Evolutionary conservation across 2,797 vertebrate species (phyloP).

Genomic region (Margarornis squamiger): DNA sequence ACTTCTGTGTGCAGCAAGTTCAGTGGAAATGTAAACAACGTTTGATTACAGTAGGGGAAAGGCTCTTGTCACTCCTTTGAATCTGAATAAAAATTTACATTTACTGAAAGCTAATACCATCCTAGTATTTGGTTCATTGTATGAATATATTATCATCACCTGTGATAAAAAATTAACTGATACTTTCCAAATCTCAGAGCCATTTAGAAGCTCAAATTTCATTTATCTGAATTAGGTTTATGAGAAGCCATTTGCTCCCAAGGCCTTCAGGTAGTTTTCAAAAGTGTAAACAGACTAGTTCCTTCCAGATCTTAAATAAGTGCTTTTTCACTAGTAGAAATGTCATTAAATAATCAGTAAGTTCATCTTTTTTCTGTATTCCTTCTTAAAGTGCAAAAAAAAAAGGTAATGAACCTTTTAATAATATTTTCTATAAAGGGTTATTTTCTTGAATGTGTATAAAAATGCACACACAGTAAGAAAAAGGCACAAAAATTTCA

Average conservation of each 20-base stretch:
- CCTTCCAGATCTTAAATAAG: neutral
- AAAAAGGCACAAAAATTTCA: neutral
- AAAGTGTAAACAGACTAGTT: neutral
- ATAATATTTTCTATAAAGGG: neutral
- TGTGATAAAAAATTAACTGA: neutral
- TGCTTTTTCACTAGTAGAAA: neutral
- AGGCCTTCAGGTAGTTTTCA: neutral
- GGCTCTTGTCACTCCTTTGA: neutral
- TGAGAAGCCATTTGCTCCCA: neutral
- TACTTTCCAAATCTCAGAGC: neutral
- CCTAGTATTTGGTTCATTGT: neutral
- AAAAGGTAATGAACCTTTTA: neutral
- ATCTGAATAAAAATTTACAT: neutral
- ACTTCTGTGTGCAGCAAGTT: neutral
- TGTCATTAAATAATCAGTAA: neutral
- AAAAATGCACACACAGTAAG: neutral
- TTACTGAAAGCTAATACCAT: neutral
- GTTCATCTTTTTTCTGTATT: neutral
- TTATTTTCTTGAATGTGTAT: neutral
- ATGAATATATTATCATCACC: neutral
- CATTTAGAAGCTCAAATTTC: neutral
- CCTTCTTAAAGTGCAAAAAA: neutral
- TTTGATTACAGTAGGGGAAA: neutral
- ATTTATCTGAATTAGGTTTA: neutral
- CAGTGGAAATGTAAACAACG: neutral